Evolutionary conservation across 2,888 invertebrate species (phyloP).

Genomic region (Sepioteuthis lessoniana): DNA sequence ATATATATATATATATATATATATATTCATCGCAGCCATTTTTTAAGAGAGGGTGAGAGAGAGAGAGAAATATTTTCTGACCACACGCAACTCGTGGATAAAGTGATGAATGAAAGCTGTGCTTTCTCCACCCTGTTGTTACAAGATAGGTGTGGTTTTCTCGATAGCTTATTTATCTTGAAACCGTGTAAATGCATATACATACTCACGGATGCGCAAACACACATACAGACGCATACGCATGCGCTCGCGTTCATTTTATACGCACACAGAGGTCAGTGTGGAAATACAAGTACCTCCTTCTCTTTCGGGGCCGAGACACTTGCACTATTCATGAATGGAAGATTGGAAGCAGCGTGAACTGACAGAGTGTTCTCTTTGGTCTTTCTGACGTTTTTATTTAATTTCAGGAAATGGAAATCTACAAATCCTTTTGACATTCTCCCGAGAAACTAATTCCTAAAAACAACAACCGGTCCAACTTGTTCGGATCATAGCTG

Average conservation of each 20-base stretch:
- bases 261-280: background rate
- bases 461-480: background rate
- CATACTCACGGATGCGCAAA: background rate
- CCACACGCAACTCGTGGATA: background rate
- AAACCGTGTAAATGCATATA: background rate
- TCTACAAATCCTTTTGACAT: background rate
- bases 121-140: background rate
- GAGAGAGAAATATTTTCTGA: background rate
- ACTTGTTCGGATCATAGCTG: background rate
- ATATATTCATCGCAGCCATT: background rate
- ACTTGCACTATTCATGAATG: slow-evolving; percentile 33
- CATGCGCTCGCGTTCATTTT: background rate
- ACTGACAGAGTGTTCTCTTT: background rate
- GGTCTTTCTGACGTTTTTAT: background rate
- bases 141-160: background rate
- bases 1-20: too few relatives aligned
- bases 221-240: background rate
- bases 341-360: background rate
- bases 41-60: too few relatives aligned
- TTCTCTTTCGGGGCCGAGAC: background rate
- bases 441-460: background rate
- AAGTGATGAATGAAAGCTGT: background rate
- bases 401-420: background rate
- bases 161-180: background rate
- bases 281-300: background rate